Evolutionary conservation across 92 coral and sea anemone species (phyloP).

Genomic region (Epizoanthus stellaris): DNA sequence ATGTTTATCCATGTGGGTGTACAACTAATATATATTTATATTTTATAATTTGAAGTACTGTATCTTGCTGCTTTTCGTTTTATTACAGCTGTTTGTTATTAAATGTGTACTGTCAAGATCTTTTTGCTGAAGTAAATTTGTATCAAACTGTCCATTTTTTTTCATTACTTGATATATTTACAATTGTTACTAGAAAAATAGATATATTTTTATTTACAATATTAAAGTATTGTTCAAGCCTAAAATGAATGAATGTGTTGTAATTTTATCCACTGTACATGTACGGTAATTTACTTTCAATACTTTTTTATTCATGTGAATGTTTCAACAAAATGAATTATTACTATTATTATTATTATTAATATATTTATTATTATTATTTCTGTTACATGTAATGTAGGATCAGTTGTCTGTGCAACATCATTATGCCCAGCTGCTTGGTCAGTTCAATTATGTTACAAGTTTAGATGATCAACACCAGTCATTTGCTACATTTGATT

Average conservation of each 20-base stretch:
- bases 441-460: constrained; percentile 2
- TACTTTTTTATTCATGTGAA: neutral
- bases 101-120: too few relatives aligned
- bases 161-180: neutral
- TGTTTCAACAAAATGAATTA: neutral
- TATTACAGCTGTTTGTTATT: too few relatives aligned
- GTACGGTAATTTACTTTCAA: neutral
- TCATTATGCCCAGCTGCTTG: constrained; percentile 13
- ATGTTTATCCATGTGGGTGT: too few relatives aligned
- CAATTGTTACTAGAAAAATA: neutral
- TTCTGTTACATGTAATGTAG: neutral
- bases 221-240: neutral
- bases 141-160: too few relatives aligned
- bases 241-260: neutral
- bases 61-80: too few relatives aligned
- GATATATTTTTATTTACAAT: neutral
- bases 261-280: neutral
- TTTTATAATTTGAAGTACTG: too few relatives aligned
- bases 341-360: neutral
- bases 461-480: constrained; percentile 1
- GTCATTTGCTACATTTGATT: constrained; percentile 8
- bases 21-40: too few relatives aligned
- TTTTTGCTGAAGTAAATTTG: neutral
- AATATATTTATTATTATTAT: neutral
- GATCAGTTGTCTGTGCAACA: neutral